A percentile compares a stretch with the other conserved stretches of the same genome.
phyloP scores from a whole-genome alignment of 2,113 vertebrate species.

The Sialia sialis region DNA sequence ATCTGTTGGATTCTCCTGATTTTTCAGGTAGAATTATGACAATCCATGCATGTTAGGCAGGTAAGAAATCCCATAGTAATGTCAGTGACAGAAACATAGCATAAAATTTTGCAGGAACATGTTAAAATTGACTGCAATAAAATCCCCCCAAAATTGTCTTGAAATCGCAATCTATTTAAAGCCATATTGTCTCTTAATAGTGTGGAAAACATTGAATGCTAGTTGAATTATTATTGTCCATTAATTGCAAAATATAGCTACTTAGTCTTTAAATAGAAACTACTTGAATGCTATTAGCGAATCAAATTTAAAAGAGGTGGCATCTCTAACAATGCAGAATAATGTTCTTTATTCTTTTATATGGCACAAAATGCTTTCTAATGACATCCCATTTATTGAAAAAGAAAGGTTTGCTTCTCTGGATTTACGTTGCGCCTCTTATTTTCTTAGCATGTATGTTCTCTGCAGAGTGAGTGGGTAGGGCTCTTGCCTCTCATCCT shows the following conservation, averaged over 20 bases:
- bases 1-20: slow-evolving; percentile 2
- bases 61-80: not conserved
- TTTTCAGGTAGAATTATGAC: not conserved
- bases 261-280: slow-evolving; percentile 31
- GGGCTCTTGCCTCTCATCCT: not conserved
- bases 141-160: not conserved
- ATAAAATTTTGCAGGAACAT: not conserved
- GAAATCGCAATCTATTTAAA: slow-evolving; percentile 35
- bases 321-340: slow-evolving; percentile 28
- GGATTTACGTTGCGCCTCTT: not conserved
- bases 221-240: not conserved
- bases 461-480: not conserved
- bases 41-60: not conserved
- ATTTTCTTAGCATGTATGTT: not conserved
- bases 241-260: slow-evolving; percentile 33
- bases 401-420: not conserved
- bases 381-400: not conserved
- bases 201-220: slow-evolving; percentile 1
- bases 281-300: slow-evolving; percentile 24
- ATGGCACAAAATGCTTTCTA: not conserved
- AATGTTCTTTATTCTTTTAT: slow-evolving; percentile 9
- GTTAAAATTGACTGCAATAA: not conserved
- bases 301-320: slow-evolving; percentile 42
- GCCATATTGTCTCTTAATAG: not conserved
- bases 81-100: not conserved